phyloP scores from a whole-genome alignment of 2,797 vertebrate species.

The Carapus acus region DNA sequence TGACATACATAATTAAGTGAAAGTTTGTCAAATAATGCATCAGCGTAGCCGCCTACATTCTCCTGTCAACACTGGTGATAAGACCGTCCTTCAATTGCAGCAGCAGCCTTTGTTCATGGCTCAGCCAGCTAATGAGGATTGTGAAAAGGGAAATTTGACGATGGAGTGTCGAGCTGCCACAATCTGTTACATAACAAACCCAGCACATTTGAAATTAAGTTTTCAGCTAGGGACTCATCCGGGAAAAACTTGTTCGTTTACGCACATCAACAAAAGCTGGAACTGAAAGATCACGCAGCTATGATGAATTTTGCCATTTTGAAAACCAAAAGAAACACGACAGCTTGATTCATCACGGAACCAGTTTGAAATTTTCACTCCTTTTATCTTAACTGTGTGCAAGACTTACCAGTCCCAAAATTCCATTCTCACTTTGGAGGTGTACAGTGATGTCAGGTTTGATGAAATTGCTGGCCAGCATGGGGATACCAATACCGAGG shows the following conservation, averaged over 20 bases:
- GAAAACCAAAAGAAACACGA: no score
- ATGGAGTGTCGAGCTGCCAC: constrained; percentile 41
- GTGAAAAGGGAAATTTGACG: constrained; percentile 30
- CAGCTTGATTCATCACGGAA: no score
- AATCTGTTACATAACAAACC: constrained; percentile 45
- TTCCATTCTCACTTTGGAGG: constrained; percentile 98
- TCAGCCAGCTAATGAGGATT: constrained; percentile 45
- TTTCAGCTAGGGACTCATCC: constrained; percentile 17
- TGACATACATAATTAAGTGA: constrained; percentile 41
- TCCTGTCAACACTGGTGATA: constrained; percentile 45
- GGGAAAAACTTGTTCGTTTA: no score
- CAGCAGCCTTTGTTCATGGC: constrained; percentile 42
- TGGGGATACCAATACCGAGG: constrained; percentile 95
- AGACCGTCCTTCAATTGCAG: constrained; percentile 34
- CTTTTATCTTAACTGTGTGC: no score
- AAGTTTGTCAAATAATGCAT: constrained; percentile 45
- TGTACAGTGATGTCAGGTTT: constrained; percentile 90
- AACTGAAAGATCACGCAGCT: no score
- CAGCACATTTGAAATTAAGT: constrained; percentile 33
- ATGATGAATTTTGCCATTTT: no score
- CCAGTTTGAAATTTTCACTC: no score
- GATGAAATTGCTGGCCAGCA: constrained; percentile 97
- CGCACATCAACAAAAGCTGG: no score
- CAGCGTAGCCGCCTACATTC: constrained; percentile 40
- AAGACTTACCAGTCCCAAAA: constrained; percentile 92